Conservation (phyloP, 2,888 invertebrate species). For the Phortica magna region DNA sequence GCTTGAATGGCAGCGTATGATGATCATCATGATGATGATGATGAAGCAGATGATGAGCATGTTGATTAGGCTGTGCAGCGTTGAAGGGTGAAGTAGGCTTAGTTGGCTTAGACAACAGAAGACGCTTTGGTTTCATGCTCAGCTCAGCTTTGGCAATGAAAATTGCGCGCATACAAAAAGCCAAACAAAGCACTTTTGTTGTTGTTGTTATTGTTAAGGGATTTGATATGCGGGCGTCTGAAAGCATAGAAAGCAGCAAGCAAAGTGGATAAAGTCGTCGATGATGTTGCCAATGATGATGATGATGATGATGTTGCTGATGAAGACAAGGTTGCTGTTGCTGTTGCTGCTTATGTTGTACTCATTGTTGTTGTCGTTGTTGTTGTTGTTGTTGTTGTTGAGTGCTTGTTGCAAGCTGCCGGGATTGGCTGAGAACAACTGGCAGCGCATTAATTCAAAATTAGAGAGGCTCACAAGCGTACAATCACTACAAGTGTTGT, state of each 20-base stretch:
- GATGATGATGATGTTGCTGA: background rate
- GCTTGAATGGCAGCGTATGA: constrained; percentile 37
- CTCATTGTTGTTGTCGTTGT: too few relatives aligned
- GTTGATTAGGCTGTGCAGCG: constrained; percentile 39
- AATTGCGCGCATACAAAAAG: background rate
- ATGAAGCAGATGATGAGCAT: constrained; percentile 36
- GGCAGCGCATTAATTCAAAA: too few relatives aligned
- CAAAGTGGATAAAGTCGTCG: background rate
- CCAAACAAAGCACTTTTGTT: background rate
- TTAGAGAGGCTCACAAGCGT: too few relatives aligned
- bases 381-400: too few relatives aligned
- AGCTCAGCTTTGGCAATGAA: background rate
- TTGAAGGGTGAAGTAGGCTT: constrained; percentile 13
- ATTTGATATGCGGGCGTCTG: background rate
- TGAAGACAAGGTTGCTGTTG: too few relatives aligned
- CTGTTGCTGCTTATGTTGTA: too few relatives aligned
- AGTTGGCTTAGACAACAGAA: background rate
- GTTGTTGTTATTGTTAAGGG: background rate
- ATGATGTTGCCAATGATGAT: background rate
- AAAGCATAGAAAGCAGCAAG: too few relatives aligned
- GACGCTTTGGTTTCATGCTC: background rate
- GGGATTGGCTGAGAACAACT: too few relatives aligned
- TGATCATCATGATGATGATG: constrained; percentile 1
- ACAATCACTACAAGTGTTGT: too few relatives aligned
- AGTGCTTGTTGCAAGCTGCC: too few relatives aligned